phyloP scores from a whole-genome alignment of 2,888 invertebrate genomes.

The Leptopilina drosophilae region DNA sequence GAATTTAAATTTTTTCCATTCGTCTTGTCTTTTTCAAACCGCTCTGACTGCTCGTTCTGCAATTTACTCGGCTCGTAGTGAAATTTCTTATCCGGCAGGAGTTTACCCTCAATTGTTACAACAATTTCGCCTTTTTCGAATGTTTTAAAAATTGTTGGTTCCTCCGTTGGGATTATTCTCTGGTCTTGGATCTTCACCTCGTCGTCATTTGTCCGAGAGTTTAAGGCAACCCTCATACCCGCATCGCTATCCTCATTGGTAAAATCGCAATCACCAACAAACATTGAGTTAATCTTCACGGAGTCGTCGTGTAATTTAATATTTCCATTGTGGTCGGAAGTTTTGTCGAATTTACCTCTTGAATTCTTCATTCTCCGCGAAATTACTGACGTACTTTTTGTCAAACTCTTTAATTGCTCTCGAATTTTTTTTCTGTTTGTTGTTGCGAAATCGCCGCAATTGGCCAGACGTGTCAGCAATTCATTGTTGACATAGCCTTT shows the following conservation, averaged over 20 bases:
- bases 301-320: slow-evolving; percentile 26
- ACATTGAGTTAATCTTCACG: slow-evolving; percentile 11
- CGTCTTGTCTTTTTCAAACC: slow-evolving; percentile 42
- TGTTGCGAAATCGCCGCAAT: slow-evolving; percentile 71
- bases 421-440: slow-evolving; percentile 54
- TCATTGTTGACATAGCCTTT: slow-evolving; percentile 69
- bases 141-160: slow-evolving; percentile 65
- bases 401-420: slow-evolving; percentile 47
- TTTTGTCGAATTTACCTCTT: slow-evolving; percentile 50
- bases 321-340: background rate
- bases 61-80: slow-evolving; percentile 56
- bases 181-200: slow-evolving; percentile 49
- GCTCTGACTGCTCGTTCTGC: slow-evolving; percentile 1
- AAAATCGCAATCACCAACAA: slow-evolving; percentile 69
- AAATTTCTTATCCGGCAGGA: slow-evolving; percentile 64
- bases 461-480: slow-evolving; percentile 65
- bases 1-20: background rate
- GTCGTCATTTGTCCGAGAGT: slow-evolving; percentile 68
- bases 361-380: slow-evolving; percentile 58
- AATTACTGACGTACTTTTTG: slow-evolving; percentile 20
- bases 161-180: slow-evolving; percentile 35
- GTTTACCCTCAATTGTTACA: slow-evolving; percentile 71
- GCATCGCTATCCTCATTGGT: slow-evolving; percentile 73
- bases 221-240: slow-evolving; percentile 76
- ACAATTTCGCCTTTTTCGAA: slow-evolving; percentile 73